Conservation (phyloP, 2,113 vertebrate genomes). For the Plectropomus leopardus region DNA sequence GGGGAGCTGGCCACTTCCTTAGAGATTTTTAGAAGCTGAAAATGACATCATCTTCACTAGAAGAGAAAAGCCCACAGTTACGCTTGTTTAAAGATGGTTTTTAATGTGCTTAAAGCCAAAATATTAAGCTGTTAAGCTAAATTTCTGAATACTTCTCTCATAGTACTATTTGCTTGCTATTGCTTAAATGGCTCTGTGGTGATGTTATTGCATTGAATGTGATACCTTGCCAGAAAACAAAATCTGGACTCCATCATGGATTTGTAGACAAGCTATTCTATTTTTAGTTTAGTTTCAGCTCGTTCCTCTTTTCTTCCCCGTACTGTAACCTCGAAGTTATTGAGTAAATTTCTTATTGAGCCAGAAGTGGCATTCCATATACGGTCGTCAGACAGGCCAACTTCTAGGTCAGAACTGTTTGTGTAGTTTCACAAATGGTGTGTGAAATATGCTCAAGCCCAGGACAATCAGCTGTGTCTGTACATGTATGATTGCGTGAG, state of each 20-base stretch:
- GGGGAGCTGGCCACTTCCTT: slow-evolving; percentile 15
- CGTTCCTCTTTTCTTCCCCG: slow-evolving; percentile 29
- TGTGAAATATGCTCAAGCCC: slow-evolving; percentile 60
- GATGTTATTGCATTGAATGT: slow-evolving; percentile 43
- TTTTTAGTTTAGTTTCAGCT: slow-evolving; percentile 51
- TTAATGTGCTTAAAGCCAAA: neutral
- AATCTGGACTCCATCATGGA: slow-evolving; percentile 32
- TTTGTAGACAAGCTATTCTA: slow-evolving; percentile 52
- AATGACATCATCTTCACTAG: neutral
- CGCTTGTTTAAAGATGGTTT: slow-evolving; percentile 13
- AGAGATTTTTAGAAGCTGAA: slow-evolving; percentile 19
- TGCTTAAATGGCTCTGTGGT: slow-evolving; percentile 34
- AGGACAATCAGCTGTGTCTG: slow-evolving; percentile 29
- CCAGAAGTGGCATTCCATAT: slow-evolving; percentile 61
- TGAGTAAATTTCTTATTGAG: slow-evolving; percentile 42
- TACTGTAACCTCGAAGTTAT: slow-evolving; percentile 30
- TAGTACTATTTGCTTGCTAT: neutral
- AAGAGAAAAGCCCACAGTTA: neutral
- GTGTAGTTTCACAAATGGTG: slow-evolving; percentile 58
- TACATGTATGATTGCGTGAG: slow-evolving; percentile 33
- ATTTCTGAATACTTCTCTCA: slow-evolving; percentile 1
- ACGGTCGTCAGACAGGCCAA: slow-evolving; percentile 46
- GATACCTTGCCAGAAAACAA: slow-evolving; percentile 39
- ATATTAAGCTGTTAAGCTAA: neutral
- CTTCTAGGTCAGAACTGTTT: slow-evolving; percentile 48